A percentile compares a stretch with the other conserved stretches of the same genome.
Evolutionary conservation across 2,113 vertebrate genomes (phyloP).

Genomic region (Phylloscopus trochiloides): DNA sequence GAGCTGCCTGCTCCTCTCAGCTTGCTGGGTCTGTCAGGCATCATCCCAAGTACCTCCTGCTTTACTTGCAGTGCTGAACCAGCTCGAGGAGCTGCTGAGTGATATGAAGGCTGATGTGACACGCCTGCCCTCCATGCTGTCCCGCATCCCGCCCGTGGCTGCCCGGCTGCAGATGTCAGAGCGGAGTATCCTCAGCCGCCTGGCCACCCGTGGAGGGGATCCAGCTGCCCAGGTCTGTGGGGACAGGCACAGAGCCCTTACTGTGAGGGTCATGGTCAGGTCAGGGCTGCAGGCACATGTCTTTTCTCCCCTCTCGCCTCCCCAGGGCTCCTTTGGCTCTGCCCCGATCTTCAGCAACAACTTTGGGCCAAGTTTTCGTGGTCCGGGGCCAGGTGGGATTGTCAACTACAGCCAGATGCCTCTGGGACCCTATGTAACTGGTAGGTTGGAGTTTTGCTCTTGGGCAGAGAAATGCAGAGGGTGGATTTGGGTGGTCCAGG

Average conservation of each 20-base stretch:
- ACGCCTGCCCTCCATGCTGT: constrained; percentile 93
- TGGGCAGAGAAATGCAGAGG: not conserved
- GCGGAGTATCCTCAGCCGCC: constrained; percentile 93
- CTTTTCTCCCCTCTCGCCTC: not conserved
- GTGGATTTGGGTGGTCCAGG: not conserved
- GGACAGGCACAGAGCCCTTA: fast-evolving
- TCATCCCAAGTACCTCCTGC: fast-evolving
- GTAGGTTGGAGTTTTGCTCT: constrained; percentile 67
- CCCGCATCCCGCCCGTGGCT: constrained; percentile 92
- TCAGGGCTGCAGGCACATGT: not conserved
- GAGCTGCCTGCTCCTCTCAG: not conserved
- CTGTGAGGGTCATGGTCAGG: fast-evolving
- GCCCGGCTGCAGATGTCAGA: constrained; percentile 97
- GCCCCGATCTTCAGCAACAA: constrained; percentile 91
- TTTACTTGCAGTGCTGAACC: constrained; percentile 86
- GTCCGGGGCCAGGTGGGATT: constrained; percentile 87
- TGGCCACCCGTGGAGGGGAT: constrained; percentile 91
- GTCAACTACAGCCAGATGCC: constrained; percentile 99
- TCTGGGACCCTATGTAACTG: constrained; percentile 93
- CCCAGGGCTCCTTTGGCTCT: constrained; percentile 85
- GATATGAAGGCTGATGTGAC: constrained; percentile 99
- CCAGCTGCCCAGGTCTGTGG: constrained; percentile 82
- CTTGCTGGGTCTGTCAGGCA: not conserved
- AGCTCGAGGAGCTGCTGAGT: constrained; percentile 95
- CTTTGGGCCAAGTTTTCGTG: constrained; percentile 88